Base-by-base conservation (phyloP, 2,797 vertebrate species). In the Ceryle rudis region DNA sequence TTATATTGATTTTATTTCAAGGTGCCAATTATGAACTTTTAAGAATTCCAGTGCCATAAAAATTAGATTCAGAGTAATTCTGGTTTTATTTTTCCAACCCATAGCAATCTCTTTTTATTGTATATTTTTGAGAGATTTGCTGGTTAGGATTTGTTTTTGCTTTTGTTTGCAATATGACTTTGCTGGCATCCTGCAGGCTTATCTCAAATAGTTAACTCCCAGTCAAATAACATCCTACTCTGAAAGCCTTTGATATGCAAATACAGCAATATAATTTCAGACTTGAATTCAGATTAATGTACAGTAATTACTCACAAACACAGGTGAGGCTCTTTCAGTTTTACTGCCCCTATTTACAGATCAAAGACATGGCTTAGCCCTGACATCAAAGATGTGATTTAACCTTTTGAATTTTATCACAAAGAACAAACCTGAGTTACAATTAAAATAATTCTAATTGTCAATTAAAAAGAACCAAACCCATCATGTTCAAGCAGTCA, bases 211-310 rank as follows among this genome's bases (percentile, higher is more conserved):
- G 65, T 70, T 91, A 93, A 87, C 41, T 93, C 35, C 52, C 64
- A 87, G 60, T 73, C 65, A 96, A 91, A 66, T 75, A 87, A 86
- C 58, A 74, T 69, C 31, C 5, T 86, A 9, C 69, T 66, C 61
- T 49, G 55, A 93, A 95, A 93, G 9, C 5, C 93, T 96, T 96
- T 96, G 93, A 93, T 96, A 93, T 95, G 95, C 31, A 86, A 95
- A 96, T 85, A 33, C 2, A 81, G 39, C 15, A 94, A 42, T 66
- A 49, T 70, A 70, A 92, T 92, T 95, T 96, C 79, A 92, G 91
- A 73, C 19, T 69, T 81, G 33, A 72, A 87, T 95, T 94, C 67
- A 85, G 78, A 81, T 78, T 90, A 82, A 81, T 83, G 65, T 90
- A 64, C 17, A 66, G 57, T 65, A 97, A 97, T 96, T 96, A 87